Evolutionary conservation across 2,113 vertebrate species (phyloP).

Genomic region (Pelodiscus sinensis): DNA sequence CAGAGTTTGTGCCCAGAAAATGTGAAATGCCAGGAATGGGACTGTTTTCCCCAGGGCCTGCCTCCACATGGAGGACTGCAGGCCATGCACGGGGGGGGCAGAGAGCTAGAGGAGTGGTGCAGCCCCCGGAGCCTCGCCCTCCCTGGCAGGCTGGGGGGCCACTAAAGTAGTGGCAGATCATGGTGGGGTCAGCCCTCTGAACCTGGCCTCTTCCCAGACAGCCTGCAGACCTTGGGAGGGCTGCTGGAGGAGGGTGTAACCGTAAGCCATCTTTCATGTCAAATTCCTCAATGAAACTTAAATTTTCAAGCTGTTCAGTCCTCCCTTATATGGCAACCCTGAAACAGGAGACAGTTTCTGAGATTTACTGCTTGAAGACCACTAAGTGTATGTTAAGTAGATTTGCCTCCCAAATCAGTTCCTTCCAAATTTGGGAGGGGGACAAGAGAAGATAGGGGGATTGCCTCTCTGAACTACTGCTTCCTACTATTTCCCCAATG

Average conservation of each 20-base stretch:
- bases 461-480: not conserved
- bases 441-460: not conserved
- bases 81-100: too few species aligned
- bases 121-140: too few species aligned
- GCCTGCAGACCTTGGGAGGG: too few species aligned
- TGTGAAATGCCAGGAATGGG: too few species aligned
- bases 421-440: not conserved
- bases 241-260: not conserved
- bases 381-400: not conserved
- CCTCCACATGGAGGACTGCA: too few species aligned
- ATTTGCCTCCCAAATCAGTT: not conserved
- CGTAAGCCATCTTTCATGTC: not conserved
- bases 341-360: not conserved
- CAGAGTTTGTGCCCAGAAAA: too few species aligned
- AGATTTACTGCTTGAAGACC: not conserved
- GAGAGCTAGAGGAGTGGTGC: too few species aligned
- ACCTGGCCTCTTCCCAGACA: too few species aligned
- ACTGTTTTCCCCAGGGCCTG: too few species aligned
- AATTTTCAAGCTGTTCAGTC: not conserved
- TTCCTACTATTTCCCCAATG: rapidly evolving
- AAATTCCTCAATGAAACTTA: not conserved
- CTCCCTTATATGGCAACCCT: not conserved
- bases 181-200: too few species aligned
- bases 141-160: too few species aligned
- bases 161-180: too few species aligned